Conservation (phyloP, 2,888 invertebrate species). For the Bruchidius siliquastri region DNA sequence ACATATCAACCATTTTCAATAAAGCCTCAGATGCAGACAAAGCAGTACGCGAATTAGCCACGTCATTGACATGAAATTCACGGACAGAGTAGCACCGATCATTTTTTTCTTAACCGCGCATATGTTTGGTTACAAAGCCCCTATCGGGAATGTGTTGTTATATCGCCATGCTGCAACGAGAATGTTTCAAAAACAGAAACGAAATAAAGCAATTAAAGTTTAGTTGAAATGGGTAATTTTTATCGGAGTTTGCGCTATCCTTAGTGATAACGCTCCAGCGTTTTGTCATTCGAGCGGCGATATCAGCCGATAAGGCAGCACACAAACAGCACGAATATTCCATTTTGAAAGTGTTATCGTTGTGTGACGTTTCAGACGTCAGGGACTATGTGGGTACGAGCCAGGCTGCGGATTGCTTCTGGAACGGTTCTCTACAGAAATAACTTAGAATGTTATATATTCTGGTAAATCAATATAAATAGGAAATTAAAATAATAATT, state of each 20-base stretch:
- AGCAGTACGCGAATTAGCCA: background rate
- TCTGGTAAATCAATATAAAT: too few species aligned
- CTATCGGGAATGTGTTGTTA: background rate
- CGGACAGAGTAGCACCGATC: background rate
- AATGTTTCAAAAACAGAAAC: constrained; percentile 14
- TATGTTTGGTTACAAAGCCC: background rate
- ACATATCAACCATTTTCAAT: too few species aligned
- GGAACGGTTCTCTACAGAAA: background rate
- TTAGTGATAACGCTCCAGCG: constrained; percentile 25
- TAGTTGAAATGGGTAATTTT: constrained; percentile 15
- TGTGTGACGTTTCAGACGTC: constrained; percentile 31
- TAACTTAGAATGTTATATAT: too few species aligned
- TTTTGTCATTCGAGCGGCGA: constrained; percentile 41
- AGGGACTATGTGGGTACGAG: background rate
- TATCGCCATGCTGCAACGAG: constrained; percentile 6
- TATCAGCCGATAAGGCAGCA: constrained; percentile 40
- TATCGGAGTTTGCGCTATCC: constrained; percentile 15
- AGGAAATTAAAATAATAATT: too few species aligned
- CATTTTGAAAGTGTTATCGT: constrained; percentile 48
- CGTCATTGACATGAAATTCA: background rate
- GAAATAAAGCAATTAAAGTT: constrained; percentile 21
- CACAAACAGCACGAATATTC: constrained; percentile 48
- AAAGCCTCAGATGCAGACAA: background rate
- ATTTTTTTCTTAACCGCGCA: background rate
- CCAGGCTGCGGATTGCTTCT: background rate